phyloP scores from a whole-genome alignment of 2,113 vertebrate species.

The Megaleporinus macrocephalus region DNA sequence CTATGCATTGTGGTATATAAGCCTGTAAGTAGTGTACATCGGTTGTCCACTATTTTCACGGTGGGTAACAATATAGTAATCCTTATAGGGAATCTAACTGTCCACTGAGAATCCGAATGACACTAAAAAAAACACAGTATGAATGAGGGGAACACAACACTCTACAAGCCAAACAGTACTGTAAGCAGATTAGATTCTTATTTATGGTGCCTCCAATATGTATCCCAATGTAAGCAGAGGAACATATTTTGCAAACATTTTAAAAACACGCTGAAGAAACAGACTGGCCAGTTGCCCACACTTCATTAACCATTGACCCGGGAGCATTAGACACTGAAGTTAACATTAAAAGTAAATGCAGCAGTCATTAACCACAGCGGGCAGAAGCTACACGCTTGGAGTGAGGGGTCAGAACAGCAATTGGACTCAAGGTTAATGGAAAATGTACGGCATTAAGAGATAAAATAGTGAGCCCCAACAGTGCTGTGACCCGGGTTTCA shows the following conservation, averaged over 20 bases:
- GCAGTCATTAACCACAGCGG: background rate
- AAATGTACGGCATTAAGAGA: background rate
- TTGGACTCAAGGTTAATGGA: conserved; percentile 8
- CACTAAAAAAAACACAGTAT: too few species aligned
- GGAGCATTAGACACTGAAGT: background rate
- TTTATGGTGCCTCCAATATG: too few species aligned
- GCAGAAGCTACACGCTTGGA: background rate
- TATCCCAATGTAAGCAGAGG: background rate
- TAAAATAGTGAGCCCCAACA: background rate
- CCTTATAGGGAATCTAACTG: too few species aligned
- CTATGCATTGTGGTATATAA: too few species aligned
- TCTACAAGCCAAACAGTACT: too few species aligned
- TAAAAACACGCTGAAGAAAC: background rate
- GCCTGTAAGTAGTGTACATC: too few species aligned
- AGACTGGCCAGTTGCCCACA: background rate
- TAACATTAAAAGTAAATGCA: background rate
- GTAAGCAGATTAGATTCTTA: too few species aligned
- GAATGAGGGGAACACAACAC: too few species aligned
- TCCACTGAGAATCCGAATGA: too few species aligned
- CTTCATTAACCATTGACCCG: background rate
- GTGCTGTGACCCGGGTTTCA: background rate
- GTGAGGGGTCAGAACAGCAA: background rate
- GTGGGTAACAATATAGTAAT: too few species aligned
- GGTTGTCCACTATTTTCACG: too few species aligned
- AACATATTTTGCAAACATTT: background rate